phyloP scores from a whole-genome alignment of 2,888 invertebrate species.

The Macrophya alboannulata region DNA sequence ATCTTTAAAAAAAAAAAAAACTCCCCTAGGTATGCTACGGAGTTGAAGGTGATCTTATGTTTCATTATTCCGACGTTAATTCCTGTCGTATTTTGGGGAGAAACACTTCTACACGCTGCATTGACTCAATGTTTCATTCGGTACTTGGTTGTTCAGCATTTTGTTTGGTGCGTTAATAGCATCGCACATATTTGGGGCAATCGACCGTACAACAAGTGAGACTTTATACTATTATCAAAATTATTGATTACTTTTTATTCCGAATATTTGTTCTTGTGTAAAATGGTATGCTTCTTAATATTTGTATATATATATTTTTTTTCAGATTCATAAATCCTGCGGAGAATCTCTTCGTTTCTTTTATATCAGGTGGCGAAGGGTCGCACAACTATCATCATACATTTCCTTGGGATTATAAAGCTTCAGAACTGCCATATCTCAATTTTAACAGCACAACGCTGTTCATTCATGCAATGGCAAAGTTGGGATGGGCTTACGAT shows the following conservation, averaged over 20 bases:
- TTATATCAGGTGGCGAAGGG: conserved; percentile 36
- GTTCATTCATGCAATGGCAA: conserved; percentile 13
- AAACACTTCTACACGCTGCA: conserved; percentile 84
- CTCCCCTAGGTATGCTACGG: background rate
- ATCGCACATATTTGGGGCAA: conserved; percentile 97
- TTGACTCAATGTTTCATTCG: conserved; percentile 85
- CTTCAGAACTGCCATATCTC: conserved; percentile 24
- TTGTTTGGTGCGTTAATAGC: conserved; percentile 96
- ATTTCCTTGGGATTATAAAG: conserved; percentile 48
- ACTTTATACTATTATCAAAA: background rate
- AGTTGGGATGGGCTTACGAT: conserved; percentile 42
- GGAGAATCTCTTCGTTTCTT: conserved; percentile 28
- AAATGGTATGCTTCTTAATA: background rate
- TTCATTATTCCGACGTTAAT: conserved; percentile 88
- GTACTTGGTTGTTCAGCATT: conserved; percentile 87
- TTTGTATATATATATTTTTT: background rate
- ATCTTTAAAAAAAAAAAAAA: background rate
- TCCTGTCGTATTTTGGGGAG: conserved; percentile 86
- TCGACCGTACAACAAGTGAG: conserved; percentile 93
- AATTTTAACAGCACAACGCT: conserved; percentile 32
- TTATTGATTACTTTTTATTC: background rate
- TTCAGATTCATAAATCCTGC: conserved; percentile 41
- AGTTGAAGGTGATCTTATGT: conserved; percentile 90
- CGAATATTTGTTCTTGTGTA: background rate
- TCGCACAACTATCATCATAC: conserved; percentile 47